Conservation (phyloP, 2,113 vertebrate genomes). For the Aptenodytes forsteri region DNA sequence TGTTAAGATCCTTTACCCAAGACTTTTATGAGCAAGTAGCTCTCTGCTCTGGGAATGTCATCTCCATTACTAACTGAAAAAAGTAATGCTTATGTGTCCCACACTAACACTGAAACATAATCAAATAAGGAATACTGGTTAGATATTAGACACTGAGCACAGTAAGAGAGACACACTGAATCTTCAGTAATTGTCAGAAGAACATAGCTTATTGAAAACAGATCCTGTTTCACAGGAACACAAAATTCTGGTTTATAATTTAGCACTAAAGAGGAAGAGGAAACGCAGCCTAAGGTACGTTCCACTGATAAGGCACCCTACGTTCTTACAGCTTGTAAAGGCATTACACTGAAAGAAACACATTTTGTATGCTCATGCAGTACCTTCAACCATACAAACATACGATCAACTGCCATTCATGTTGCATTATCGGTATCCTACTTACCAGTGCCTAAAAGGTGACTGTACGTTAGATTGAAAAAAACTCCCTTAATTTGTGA, state of each 20-base stretch:
- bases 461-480: conserved; percentile 24
- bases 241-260: neutral
- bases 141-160: neutral
- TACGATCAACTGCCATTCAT: neutral
- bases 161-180: neutral
- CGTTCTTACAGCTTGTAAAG: neutral
- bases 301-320: neutral
- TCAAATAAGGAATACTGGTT: neutral
- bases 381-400: neutral
- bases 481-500: conserved; percentile 49
- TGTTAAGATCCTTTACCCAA: neutral
- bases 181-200: neutral
- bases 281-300: neutral
- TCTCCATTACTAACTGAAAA: neutral
- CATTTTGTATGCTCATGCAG: neutral
- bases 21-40: neutral
- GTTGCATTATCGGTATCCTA: neutral
- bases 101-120: conserved; percentile 3
- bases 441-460: neutral
- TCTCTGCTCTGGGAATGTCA: neutral
- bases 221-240: conserved; percentile 1
- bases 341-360: neutral
- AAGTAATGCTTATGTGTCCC: neutral
- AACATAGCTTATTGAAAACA: neutral
- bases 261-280: neutral